Percentiles rank a stretch among this genome's conserved stretches.
phyloP scores from a whole-genome alignment of 2,888 invertebrate genomes.

The Conops quadrifasciatus region DNA sequence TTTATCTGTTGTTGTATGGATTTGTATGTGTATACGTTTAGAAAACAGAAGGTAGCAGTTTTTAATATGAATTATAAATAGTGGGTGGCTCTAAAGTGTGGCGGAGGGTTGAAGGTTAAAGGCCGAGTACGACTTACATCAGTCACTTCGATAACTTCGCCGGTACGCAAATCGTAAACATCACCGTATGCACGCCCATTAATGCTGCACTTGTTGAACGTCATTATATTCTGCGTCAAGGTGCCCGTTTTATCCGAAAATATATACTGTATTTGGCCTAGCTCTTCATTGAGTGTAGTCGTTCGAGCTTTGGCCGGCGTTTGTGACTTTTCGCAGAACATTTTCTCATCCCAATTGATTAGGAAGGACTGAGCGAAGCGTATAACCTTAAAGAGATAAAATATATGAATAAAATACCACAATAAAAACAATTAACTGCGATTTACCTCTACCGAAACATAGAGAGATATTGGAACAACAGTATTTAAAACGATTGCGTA shows the following conservation, averaged over 20 bases:
- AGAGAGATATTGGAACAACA: conserved; percentile 98
- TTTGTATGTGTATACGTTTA: no score
- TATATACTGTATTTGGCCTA: conserved; percentile 98
- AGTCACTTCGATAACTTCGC: conserved; percentile 85
- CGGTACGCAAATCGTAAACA: conserved; percentile 84
- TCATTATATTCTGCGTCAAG: conserved; percentile 99
- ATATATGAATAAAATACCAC: background rate
- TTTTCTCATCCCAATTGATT: conserved; percentile 99
- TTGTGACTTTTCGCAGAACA: conserved; percentile 91
- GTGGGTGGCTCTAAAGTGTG: background rate
- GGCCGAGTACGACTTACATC: conserved; percentile 71
- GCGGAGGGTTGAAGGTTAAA: background rate
- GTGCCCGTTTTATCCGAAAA: conserved; percentile 99
- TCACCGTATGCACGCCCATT: conserved; percentile 93
- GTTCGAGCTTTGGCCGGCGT: conserved; percentile 95
- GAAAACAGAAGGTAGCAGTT: conserved; percentile 4
- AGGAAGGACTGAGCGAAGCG: conserved; percentile 97
- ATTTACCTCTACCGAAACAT: conserved; percentile 91
- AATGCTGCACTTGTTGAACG: conserved; percentile 98
- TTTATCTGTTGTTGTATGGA: no score
- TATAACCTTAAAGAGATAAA: conserved; percentile 78
- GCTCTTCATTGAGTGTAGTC: conserved; percentile 97
- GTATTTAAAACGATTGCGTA: conserved; percentile 99
- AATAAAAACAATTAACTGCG: background rate
- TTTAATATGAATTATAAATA: conserved; percentile 2